Evolutionary conservation across 2,113 vertebrate species (phyloP).

Genomic region (Mellivora capensis): DNA sequence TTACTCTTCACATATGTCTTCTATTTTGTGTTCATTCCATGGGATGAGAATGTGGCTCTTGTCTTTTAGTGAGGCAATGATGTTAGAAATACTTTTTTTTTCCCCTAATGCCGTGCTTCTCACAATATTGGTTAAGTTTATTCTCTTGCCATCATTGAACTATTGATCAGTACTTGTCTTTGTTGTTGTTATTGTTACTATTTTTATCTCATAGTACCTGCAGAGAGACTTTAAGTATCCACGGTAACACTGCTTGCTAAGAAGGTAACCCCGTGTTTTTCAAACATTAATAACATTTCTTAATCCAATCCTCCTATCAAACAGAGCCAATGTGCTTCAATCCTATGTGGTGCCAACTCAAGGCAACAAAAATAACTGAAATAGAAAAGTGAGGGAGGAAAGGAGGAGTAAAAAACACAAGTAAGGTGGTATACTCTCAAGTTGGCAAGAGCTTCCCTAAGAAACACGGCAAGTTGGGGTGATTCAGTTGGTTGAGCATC

Average conservation of each 20-base stretch:
- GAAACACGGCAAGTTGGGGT: background rate
- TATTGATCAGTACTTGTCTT: background rate
- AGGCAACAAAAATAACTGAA: background rate
- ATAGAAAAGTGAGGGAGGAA: background rate
- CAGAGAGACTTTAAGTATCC: background rate
- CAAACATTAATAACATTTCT: background rate
- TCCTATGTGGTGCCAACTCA: background rate
- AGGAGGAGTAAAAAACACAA: background rate
- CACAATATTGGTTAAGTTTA: background rate
- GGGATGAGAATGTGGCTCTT: background rate
- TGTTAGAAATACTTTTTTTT: background rate
- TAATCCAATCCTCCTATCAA: background rate
- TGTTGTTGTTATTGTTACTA: background rate
- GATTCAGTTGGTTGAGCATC: background rate
- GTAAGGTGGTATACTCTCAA: background rate
- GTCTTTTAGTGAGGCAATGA: background rate
- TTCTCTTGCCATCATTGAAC: background rate
- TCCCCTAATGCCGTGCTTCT: background rate
- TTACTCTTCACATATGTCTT: conserved; percentile 31
- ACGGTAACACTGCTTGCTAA: background rate
- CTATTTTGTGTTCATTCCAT: background rate
- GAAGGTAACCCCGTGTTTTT: background rate
- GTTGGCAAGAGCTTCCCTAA: background rate
- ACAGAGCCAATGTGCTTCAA: background rate
- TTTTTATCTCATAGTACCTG: background rate